Conservation (phyloP, 2,888 invertebrate species). For the Nemotelus pantherinus region DNA sequence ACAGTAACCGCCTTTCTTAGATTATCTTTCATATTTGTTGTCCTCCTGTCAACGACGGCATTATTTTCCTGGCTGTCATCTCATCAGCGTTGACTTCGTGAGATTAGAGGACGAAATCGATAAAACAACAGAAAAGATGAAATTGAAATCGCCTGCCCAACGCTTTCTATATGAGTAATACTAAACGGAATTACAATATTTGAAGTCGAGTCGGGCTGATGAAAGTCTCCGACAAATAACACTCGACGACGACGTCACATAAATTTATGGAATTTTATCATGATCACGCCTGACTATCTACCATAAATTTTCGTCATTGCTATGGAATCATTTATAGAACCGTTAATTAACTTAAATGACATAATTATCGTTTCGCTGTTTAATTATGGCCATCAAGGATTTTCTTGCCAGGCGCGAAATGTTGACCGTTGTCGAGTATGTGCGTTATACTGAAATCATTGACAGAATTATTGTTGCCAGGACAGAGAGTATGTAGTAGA, state of each 20-base stretch:
- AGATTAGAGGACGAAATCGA: background rate
- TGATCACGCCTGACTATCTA: constrained; percentile 36
- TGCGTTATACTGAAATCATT: too few species aligned
- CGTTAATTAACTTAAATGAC: constrained; percentile 41
- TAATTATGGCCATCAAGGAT: background rate
- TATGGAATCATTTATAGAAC: constrained; percentile 37
- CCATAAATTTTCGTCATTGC: constrained; percentile 27
- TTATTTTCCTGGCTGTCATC: background rate
- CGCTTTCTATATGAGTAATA: too few species aligned
- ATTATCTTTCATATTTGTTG: background rate
- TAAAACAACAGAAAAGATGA: background rate
- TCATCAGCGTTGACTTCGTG: too few species aligned
- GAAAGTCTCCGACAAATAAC: too few species aligned
- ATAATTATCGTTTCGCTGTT: constrained; percentile 30
- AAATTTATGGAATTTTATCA: constrained; percentile 42
- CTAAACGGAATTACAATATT: too few species aligned
- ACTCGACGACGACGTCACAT: background rate
- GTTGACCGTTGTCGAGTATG: too few species aligned
- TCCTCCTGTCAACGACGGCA: background rate
- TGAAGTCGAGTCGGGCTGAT: too few species aligned
- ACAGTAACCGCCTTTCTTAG: background rate
- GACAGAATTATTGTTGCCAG: too few species aligned
- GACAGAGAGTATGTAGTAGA: too few species aligned
- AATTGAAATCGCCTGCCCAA: background rate
- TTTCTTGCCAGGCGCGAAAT: too few species aligned